These are phyloP conservation scores for Gryllus longicercus DNA, from an alignment of 2,888 invertebrate species.

Conservation along the genomic window DNA sequence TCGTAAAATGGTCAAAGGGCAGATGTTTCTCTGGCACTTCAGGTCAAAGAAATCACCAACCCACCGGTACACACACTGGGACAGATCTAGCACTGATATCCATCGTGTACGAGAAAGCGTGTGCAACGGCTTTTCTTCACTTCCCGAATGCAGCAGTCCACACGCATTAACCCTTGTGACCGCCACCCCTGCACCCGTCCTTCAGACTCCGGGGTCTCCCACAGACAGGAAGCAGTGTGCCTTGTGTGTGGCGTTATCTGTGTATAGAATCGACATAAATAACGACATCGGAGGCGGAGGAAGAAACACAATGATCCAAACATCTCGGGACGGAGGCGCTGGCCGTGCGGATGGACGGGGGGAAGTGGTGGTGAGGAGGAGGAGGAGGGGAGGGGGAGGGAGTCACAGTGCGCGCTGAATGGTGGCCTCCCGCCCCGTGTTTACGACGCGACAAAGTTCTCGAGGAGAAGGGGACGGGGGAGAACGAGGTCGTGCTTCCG, in stretches of 20 bases:
- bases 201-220: background rate
- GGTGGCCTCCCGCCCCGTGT: background rate
- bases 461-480: too few species aligned
- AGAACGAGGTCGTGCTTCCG: too few species aligned
- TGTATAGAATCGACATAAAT: background rate
- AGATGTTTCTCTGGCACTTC: too few species aligned
- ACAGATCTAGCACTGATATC: too few species aligned
- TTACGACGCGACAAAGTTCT: too few species aligned
- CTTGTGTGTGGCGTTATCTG: background rate
- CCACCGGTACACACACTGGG: too few species aligned
- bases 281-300: background rate
- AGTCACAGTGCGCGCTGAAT: background rate
- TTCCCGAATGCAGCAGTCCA: background rate
- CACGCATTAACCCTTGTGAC: background rate
- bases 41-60: too few species aligned
- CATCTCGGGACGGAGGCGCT: background rate
- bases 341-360: background rate
- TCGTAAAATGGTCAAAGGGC: too few species aligned
- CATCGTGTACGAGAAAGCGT: too few species aligned
- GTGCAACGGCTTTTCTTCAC: too few species aligned
- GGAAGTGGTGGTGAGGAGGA: background rate
- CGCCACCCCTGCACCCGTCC: background rate
- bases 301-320: conserved; percentile 8
- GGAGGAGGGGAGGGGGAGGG: background rate
- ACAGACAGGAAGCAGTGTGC: background rate